These are phyloP conservation scores for Drosophila varians DNA, from an alignment of 1,140 invertebrate genomes.

Conservation along the genomic window DNA sequence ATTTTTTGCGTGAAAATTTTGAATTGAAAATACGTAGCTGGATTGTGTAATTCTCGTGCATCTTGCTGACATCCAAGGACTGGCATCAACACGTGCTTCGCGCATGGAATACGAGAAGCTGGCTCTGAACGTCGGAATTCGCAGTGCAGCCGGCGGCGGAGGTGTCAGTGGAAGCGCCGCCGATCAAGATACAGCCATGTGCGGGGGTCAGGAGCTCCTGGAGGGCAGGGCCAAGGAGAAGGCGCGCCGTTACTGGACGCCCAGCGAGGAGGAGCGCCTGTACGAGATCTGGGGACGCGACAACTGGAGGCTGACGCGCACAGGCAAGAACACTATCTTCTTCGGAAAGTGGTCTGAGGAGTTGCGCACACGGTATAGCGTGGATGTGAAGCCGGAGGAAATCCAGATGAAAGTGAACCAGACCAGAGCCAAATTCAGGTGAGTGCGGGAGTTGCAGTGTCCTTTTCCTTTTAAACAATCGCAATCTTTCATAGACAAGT, in stretches of 20 bases:
- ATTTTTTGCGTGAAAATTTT: slow-evolving; percentile 66
- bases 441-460: neutral
- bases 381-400: slow-evolving; percentile 76
- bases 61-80: neutral
- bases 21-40: neutral
- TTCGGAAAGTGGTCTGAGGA: slow-evolving; percentile 74
- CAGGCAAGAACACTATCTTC: slow-evolving; percentile 76
- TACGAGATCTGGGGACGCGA: slow-evolving; percentile 80
- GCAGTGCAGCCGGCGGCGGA: slow-evolving; percentile 38
- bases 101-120: slow-evolving; percentile 65
- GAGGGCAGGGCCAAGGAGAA: slow-evolving; percentile 69
- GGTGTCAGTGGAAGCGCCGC: slow-evolving; percentile 21
- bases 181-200: slow-evolving; percentile 55
- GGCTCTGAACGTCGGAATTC: slow-evolving; percentile 36
- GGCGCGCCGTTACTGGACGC: slow-evolving; percentile 74
- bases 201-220: slow-evolving; percentile 53
- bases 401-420: slow-evolving; percentile 81
- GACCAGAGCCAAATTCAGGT: slow-evolving; percentile 78
- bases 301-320: slow-evolving; percentile 73
- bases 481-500: slow-evolving; percentile 56
- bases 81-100: neutral
- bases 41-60: slow-evolving; percentile 26
- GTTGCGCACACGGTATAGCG: slow-evolving; percentile 61
- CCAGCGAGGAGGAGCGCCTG: slow-evolving; percentile 73
- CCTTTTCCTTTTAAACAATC: neutral